Base-by-base conservation (phyloP, 2,888 invertebrate species). In the Nysson spinosus region DNA sequence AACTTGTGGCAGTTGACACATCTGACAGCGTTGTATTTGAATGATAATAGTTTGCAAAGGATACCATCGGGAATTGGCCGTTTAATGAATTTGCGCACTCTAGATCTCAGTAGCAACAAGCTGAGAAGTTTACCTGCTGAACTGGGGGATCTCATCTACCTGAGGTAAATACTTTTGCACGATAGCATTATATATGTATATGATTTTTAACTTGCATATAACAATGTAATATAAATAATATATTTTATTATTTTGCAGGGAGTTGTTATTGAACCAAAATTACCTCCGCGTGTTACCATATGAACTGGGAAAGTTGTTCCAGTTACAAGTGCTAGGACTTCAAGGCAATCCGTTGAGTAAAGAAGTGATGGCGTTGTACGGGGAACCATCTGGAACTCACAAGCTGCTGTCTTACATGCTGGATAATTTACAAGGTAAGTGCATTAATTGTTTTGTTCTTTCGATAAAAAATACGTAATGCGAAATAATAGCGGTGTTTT, bases 261-360 rank as follows among this genome's bases (percentile, higher is more conserved):
- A 99, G 90, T 91, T 99, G 80, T 92, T 96, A 84, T 90, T 99
- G 77, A 96, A 96, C 89, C 94, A 98, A 89, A 99, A 99, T 89
- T 94, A 93, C 88, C 91, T 99, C 79, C 92, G 98, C 75, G 94
- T 95, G 79, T 90, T 99, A 83, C 99, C 99, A 2, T 98, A 96
- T 88, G 98, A 99, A 89, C 91, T 99, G 81, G 99, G 99, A 79
- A 97, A 97, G 89, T 91, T 99, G 81, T 99, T 99, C 89, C 96
- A 98, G 89, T 91, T 99, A 72, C 95, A 97, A 88, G 92, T 95
- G 83, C 91, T 99, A 77, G 97, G 97, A 84, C 90, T 96, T 79
- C 94, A 95, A 84, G 98, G 97, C 17, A 99, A 99, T 90, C 98
- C 98, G 32, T 91, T 99, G 71, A 94, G 94, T 84, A 96, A 96